Evolutionary conservation across 1,140 invertebrate species (phyloP), one percentile per base, ranked within the genome.

Genomic region (Megalonaias nervosa): DNA sequence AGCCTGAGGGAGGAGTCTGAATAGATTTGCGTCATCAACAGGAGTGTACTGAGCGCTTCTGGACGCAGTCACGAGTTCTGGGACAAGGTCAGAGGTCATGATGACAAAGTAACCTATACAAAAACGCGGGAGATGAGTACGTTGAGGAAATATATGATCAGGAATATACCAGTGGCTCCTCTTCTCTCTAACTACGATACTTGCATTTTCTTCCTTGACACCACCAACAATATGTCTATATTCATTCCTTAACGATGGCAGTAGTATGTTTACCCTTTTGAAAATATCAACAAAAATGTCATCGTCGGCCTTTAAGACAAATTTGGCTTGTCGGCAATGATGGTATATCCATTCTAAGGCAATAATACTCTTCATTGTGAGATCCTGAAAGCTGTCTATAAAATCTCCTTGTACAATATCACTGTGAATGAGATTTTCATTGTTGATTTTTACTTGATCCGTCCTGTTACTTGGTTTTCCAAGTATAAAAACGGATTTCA

Each of bases 241-340:
- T 16, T 74, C 59, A 1, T 31, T 31, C 15, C 72, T 71, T 15
- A 86, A 23, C 48, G 62, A 31, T 14, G 84, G 81, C 31, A 80
- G 84, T 82, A 87, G 82, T 17, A 84, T 78, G 23, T 82, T 65
- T 48, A 85, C 61, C 16, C 88, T 72, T 38, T 68, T 67, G 71
- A 87, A 87, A 3, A 92, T 82, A 85, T 93, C 91, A n/a, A 97
- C 92, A 66, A 96, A 94, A 77, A 95, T 95, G 87, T 98, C 96
- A 89, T 98, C 96, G 88, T 98, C 97, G 88, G 95, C 94, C 93
- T 98, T 98, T 12, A 98, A 92, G n/a, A 97, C 92, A 84, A 93
- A 96, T 71, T 93, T 91, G 1, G 93, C 92, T 21, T 92, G 89
- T 17, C 85, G 81, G 88, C 96, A 98, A 81, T 93, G 91, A 12